phyloP scores from a whole-genome alignment of 2,113 vertebrate genomes.

The Plotosus lineatus region DNA sequence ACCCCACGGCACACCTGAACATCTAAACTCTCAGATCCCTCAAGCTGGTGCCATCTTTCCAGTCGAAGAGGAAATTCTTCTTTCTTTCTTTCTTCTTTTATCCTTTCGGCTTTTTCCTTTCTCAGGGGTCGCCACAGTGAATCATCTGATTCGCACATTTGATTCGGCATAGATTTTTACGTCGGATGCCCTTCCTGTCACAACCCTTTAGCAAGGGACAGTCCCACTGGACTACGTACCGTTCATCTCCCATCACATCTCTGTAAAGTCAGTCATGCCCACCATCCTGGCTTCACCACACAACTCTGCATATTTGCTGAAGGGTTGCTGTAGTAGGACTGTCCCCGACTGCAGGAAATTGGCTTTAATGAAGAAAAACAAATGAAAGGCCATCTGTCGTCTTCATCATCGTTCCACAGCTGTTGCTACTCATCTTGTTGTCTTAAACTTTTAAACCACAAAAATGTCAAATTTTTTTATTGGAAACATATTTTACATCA shows the following conservation, averaged over 20 bases:
- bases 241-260: constrained; percentile 59
- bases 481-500: too few species aligned
- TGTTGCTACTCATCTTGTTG: constrained; percentile 29
- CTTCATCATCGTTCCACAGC: constrained; percentile 16
- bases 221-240: constrained; percentile 44
- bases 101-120: too few species aligned
- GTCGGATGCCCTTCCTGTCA: too few species aligned
- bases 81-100: too few species aligned
- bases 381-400: constrained; percentile 33
- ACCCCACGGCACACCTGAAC: neutral
- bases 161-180: too few species aligned
- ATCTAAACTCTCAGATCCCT: neutral
- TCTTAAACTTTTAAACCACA: constrained; percentile 22
- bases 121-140: too few species aligned
- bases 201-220: neutral
- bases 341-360: constrained; percentile 72
- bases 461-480: too few species aligned
- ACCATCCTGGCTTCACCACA: constrained; percentile 64
- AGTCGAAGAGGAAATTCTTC: neutral
- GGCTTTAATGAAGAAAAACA: constrained; percentile 63
- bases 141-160: too few species aligned
- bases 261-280: constrained; percentile 67
- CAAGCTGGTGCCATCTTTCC: constrained; percentile 11
- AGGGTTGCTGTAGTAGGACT: constrained; percentile 70
- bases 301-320: constrained; percentile 66